phyloP scores from a whole-genome alignment of 2,113 vertebrate species.

The Psittacula cyanocephala region DNA sequence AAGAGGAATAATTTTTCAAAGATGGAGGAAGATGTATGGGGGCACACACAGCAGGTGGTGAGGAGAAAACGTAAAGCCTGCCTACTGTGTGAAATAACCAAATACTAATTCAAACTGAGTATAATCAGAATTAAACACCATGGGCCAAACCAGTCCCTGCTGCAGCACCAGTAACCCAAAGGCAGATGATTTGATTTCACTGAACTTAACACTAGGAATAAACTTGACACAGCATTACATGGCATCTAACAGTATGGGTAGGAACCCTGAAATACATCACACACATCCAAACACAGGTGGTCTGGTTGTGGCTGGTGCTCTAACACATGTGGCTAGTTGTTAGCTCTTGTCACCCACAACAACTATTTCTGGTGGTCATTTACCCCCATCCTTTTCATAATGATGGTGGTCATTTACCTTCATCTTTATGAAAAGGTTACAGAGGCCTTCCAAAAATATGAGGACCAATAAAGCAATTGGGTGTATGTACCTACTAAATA shows the following conservation, averaged over 20 bases:
- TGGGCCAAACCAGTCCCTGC: neutral
- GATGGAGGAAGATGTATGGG: neutral
- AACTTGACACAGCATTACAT: neutral
- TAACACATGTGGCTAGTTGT: neutral
- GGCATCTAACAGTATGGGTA: neutral
- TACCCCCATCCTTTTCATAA: neutral
- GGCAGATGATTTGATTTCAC: neutral
- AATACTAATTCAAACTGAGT: conserved; percentile 16
- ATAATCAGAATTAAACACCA: neutral
- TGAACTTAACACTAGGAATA: neutral
- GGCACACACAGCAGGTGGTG: neutral
- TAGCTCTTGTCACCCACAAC: neutral
- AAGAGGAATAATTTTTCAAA: conserved; percentile 24
- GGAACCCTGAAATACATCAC: neutral
- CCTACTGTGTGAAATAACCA: conserved; percentile 27
- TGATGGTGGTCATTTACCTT: neutral
- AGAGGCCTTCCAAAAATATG: neutral
- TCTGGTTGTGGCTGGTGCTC: neutral
- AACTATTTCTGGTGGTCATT: neutral
- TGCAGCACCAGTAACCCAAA: conserved; percentile 3
- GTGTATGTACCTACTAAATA: neutral
- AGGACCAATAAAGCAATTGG: neutral
- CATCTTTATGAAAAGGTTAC: neutral
- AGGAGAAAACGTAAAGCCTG: conserved; percentile 20
- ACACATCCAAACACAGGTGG: neutral